Evolutionary conservation across 2,888 invertebrate species (phyloP), one percentile per base, ranked within the genome.

Genomic region (Rutpela maculata): DNA sequence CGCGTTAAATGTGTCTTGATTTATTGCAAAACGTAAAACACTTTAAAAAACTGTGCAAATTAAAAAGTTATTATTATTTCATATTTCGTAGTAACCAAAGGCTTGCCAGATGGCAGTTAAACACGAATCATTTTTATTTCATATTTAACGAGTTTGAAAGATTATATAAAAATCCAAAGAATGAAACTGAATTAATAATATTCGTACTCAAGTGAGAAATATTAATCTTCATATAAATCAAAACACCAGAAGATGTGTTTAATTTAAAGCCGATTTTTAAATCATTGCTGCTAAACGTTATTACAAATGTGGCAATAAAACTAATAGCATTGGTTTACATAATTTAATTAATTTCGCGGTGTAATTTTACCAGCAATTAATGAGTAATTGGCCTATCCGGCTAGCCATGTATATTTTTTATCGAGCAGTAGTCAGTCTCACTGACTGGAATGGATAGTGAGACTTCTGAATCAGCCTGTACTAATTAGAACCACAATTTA

Each of bases 401-500:
- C 43, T 63, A 57, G 74, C 50, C 68, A 50, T 63, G 60, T 22
- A 43, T 63, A 60, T 70, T 72, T 75, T 78, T 71, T 66, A 67
- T 50, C 17, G 26, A 55, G 26, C 55, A 26, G 55, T 55, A 77
- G 67, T 65, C 65, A 65, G 65, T 67, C 67, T 55, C 56, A 55
- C 22, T 55, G 50, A 55, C 67, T 22, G 67, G 67, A 66, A 66
- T 63, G 63, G 75, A 72, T 56, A 67, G 73, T 74, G 81, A 80
- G 77, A 67, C 67, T 67, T 67, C 67, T 67, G 67, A 67, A 67
- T 67, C 67, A 26, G 50, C 31, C 50, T 78, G 81, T 81, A 82
- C 84, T 85, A 86, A 86, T 86, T 86, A 85, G 83, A 80, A 22
- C 80, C 81, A 83, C 82, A 85, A 86, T 86, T 86, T 86, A 86